A percentile compares a stretch with the other conserved stretches of the same genome.
phyloP scores from a whole-genome alignment of 2,888 invertebrate species.

The Baccha elongata region DNA sequence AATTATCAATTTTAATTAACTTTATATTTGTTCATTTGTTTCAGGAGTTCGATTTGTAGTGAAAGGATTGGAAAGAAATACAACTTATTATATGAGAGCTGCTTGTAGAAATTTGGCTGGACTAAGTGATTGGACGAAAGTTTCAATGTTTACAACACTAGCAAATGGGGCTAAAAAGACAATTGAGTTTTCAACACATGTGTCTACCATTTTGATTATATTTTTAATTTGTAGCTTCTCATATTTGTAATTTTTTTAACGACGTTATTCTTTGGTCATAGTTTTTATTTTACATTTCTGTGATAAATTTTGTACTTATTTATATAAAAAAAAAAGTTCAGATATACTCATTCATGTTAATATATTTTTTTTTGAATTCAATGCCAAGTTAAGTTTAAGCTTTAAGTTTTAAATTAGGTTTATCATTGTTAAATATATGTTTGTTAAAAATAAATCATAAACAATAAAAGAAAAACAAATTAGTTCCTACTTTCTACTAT shows the following conservation, averaged over 20 bases:
- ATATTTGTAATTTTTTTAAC: conserved; percentile 48
- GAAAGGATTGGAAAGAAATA: conserved; percentile 82
- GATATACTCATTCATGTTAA: conserved; percentile 17
- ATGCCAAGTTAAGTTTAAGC: conserved; percentile 9
- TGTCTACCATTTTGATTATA: conserved; percentile 61
- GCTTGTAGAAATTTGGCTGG: conserved; percentile 84
- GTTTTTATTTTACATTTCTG: conserved; percentile 45
- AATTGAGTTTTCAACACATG: conserved; percentile 50
- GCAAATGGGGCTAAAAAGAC: conserved; percentile 74
- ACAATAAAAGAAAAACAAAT: background rate
- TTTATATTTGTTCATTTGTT: background rate
- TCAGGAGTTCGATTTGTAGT: conserved; percentile 83
- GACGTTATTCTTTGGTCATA: background rate
- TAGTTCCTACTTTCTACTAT: too few species aligned
- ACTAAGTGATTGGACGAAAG: conserved; percentile 82
- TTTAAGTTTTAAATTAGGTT: conserved; percentile 16
- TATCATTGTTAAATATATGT: conserved; percentile 35
- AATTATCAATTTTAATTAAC: background rate
- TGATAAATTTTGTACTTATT: conserved; percentile 40
- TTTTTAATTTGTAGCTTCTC: conserved; percentile 55
- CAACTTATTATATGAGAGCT: conserved; percentile 84
- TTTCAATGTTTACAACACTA: conserved; percentile 79
- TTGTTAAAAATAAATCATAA: conserved; percentile 10
- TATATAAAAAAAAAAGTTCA: too few species aligned
- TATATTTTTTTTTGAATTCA: conserved; percentile 7